These are phyloP conservation scores for Aricia artaxerxes DNA, from an alignment of 2,888 invertebrate species.

Conservation along the genomic window DNA sequence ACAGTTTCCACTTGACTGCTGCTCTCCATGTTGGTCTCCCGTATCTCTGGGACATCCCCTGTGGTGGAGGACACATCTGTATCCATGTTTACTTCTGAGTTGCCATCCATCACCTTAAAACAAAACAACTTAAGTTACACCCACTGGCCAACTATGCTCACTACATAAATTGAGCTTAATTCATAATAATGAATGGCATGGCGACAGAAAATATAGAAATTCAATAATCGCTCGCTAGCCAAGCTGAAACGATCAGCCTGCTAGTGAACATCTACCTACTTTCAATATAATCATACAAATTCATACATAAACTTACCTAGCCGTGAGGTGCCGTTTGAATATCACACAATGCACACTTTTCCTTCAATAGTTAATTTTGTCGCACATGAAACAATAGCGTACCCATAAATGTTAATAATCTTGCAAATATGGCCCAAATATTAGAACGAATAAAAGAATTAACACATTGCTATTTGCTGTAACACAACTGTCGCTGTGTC, in stretches of 20 bases:
- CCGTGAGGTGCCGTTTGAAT: constrained; percentile 33
- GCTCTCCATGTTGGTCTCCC: constrained; percentile 54
- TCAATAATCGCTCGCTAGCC: constrained; percentile 68
- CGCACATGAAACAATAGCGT: constrained; percentile 37
- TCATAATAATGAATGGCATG: constrained; percentile 42
- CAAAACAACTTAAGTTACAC: constrained; percentile 35
- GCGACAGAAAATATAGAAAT: constrained; percentile 54
- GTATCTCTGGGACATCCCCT: constrained; percentile 58
- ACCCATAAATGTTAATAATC: constrained; percentile 44
- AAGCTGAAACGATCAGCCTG: constrained; percentile 59
- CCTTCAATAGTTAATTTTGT: constrained; percentile 26
- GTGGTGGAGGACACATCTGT: constrained; percentile 70
- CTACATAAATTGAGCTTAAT: constrained; percentile 48
- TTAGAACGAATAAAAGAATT: constrained; percentile 56
- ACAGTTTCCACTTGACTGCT: constrained; percentile 63
- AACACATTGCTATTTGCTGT: constrained; percentile 58
- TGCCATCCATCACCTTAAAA: constrained; percentile 69
- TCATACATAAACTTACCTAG: constrained; percentile 65
- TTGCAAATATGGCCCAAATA: constrained; percentile 49
- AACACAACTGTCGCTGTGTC: constrained; percentile 46
- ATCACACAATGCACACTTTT: constrained; percentile 31
- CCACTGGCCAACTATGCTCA: neutral
- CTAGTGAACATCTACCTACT: constrained; percentile 60
- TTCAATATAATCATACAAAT: constrained; percentile 68
- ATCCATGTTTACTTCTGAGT: constrained; percentile 65